phyloP scores from a whole-genome alignment of 2,888 invertebrate species.

The Micoletzkya japonica region DNA sequence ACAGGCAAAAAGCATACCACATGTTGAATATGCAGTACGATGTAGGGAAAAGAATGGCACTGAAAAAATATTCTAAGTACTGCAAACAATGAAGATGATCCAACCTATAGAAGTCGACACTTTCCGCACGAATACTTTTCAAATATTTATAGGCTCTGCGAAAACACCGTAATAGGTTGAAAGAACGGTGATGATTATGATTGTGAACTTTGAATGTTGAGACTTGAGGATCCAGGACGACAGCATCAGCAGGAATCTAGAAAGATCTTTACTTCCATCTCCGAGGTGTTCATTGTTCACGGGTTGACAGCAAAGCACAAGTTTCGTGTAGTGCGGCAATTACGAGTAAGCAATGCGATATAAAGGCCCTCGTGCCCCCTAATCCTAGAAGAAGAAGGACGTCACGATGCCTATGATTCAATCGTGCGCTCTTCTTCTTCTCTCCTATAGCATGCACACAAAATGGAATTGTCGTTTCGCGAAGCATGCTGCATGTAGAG shows the following conservation, averaged over 20 bases:
- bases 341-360: too few species aligned
- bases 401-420: too few species aligned
- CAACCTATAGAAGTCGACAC: constrained; percentile 62
- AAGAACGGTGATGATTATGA: constrained; percentile 30
- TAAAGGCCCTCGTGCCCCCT: too few species aligned
- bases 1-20: constrained; percentile 39
- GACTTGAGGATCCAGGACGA: constrained; percentile 18
- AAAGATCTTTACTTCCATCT: not conserved
- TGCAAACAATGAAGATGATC: not conserved
- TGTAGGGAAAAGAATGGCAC: constrained; percentile 62
- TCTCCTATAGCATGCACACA: too few species aligned
- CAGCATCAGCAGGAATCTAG: constrained; percentile 22
- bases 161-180: constrained; percentile 33
- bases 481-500: too few species aligned
- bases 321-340: too few species aligned
- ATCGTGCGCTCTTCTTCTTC: too few species aligned
- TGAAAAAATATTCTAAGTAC: constrained; percentile 31
- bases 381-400: too few species aligned
- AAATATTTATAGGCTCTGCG: constrained; percentile 39
- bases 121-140: constrained; percentile 49
- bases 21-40: constrained; percentile 62
- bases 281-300: not conserved
- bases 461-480: too few species aligned
- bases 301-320: too few species aligned
- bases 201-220: constrained; percentile 1